These are phyloP conservation scores for Mus spicilegus DNA, from an alignment of 2,113 vertebrate species.

Conservation along the genomic window DNA sequence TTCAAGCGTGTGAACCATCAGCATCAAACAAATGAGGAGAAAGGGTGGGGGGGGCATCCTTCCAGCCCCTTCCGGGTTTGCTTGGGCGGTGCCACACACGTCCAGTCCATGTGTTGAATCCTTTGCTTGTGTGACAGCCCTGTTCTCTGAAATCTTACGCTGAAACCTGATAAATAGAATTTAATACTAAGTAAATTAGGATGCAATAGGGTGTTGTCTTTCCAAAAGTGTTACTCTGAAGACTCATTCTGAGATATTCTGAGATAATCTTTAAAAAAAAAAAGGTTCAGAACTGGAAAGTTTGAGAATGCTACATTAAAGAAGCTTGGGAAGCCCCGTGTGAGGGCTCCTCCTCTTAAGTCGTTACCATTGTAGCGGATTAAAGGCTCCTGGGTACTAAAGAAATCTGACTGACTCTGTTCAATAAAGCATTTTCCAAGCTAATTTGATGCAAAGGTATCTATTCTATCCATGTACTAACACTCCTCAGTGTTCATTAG, in stretches of 20 bases:
- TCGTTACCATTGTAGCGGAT: not conserved
- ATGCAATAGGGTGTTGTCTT: not conserved
- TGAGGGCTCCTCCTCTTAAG: not conserved
- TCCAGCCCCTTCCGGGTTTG: not conserved
- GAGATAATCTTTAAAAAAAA: too few relatives aligned
- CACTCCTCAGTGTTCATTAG: not conserved
- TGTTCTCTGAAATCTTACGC: not conserved
- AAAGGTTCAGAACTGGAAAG: not conserved
- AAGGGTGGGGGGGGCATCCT: not conserved
- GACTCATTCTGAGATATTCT: not conserved
- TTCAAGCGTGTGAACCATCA: not conserved
- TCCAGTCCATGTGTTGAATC: not conserved
- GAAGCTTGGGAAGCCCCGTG: not conserved
- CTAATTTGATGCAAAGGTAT: not conserved
- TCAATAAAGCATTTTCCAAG: slow-evolving; percentile 7
- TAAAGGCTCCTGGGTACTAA: not conserved
- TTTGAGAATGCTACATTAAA: not conserved
- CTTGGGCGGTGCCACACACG: not conserved
- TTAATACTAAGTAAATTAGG: slow-evolving; percentile 16
- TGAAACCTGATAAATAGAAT: not conserved
- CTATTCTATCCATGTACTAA: not conserved
- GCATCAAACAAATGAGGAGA: not conserved
- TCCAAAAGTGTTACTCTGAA: not conserved
- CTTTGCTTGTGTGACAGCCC: not conserved
- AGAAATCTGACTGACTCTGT: not conserved